These are phyloP conservation scores for Phaethon lepturus DNA, from an alignment of 2,113 vertebrate species.

Conservation along the genomic window DNA sequence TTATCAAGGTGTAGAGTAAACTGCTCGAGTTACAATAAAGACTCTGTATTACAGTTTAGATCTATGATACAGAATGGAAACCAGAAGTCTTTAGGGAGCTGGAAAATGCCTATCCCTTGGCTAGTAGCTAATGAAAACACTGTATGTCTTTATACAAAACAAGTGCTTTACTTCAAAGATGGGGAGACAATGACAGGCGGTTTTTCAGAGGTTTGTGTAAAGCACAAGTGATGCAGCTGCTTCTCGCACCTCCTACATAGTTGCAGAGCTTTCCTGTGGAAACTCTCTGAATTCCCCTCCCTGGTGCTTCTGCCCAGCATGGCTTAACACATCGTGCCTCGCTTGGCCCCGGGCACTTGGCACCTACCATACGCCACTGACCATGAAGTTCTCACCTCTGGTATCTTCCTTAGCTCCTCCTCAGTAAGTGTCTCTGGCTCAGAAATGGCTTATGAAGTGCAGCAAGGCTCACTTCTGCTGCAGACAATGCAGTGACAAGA, in stretches of 20 bases:
- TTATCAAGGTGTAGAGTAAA: background rate
- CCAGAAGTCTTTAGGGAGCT: background rate
- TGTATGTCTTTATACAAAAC: background rate
- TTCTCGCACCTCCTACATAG: background rate
- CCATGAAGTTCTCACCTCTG: background rate
- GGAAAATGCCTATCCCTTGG: background rate
- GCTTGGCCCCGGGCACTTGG: background rate
- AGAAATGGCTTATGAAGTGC: background rate
- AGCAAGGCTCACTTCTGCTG: background rate
- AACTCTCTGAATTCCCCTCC: background rate
- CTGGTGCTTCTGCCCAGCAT: background rate
- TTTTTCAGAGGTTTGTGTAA: background rate
- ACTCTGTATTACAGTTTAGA: background rate
- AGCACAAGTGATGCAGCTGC: background rate
- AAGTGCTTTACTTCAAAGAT: background rate
- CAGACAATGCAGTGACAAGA: background rate
- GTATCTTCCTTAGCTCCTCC: background rate
- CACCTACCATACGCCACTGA: background rate
- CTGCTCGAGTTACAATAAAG: background rate
- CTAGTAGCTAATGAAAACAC: background rate
- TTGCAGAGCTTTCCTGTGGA: background rate
- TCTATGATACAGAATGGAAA: background rate
- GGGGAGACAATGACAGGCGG: fast-evolving
- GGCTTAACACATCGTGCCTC: background rate
- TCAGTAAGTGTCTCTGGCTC: background rate